Evolutionary conservation across 2,113 vertebrate species (phyloP).

Genomic region (Zosterops borbonicus): DNA sequence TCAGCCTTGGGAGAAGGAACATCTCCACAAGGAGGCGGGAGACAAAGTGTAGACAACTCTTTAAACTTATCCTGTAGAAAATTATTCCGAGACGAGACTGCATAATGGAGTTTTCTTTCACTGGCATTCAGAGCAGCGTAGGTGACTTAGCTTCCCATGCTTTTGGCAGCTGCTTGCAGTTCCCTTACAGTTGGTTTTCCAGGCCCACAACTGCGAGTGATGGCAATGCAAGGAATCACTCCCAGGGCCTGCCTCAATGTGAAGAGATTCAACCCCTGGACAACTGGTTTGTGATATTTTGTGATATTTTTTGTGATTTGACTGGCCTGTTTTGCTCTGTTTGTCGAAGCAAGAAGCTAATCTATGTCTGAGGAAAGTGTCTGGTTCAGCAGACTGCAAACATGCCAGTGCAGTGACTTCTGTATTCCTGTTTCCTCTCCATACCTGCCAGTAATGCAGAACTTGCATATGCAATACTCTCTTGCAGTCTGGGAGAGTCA

Average conservation of each 20-base stretch:
- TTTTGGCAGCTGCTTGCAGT: background rate
- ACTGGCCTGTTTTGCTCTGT: background rate
- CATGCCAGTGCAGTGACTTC: background rate
- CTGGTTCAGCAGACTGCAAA: background rate
- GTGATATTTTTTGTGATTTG: background rate
- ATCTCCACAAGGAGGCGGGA: fast-evolving
- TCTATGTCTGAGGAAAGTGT: background rate
- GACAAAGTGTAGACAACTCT: background rate
- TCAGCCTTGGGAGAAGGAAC: background rate
- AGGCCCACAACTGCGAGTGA: background rate
- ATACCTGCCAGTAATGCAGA: background rate
- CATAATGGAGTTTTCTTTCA: background rate
- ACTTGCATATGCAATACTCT: background rate
- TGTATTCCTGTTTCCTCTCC: background rate
- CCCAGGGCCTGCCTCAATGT: background rate
- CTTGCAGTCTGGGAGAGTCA: background rate
- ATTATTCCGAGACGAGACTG: background rate
- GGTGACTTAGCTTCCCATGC: background rate
- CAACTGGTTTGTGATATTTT: background rate
- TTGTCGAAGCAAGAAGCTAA: background rate
- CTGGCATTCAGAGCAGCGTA: background rate
- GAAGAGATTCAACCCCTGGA: background rate
- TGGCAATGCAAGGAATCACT: background rate
- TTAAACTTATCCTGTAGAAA: background rate
- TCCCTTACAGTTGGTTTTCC: background rate